These are phyloP conservation scores for Platichthys stellatus DNA, from an alignment of 2,113 vertebrate genomes.

Conservation along the genomic window DNA sequence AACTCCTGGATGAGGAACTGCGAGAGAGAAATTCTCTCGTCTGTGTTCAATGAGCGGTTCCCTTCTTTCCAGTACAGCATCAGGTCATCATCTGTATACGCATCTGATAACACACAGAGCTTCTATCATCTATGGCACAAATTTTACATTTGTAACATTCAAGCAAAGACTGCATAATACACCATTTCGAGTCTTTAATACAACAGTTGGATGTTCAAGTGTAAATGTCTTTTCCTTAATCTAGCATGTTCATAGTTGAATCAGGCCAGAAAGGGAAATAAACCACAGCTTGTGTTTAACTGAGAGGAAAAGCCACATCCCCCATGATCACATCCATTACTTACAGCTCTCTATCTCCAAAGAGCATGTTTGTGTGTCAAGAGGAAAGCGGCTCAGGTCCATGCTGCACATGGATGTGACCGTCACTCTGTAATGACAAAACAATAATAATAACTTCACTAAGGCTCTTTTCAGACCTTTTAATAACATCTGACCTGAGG, in stretches of 20 bases:
- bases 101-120: slow-evolving; percentile 79
- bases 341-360: slow-evolving; percentile 97
- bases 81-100: slow-evolving; percentile 95
- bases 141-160: too few species aligned
- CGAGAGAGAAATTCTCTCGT: slow-evolving; percentile 92
- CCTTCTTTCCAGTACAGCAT: slow-evolving; percentile 98
- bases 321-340: slow-evolving; percentile 56
- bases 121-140: not conserved
- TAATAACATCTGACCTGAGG: too few species aligned
- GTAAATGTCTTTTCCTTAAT: too few species aligned
- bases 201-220: too few species aligned
- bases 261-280: not conserved
- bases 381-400: slow-evolving; percentile 94
- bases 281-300: not conserved
- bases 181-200: too few species aligned
- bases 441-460: not conserved
- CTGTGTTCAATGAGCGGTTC: slow-evolving; percentile 91
- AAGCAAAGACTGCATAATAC: too few species aligned
- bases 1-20: slow-evolving; percentile 97
- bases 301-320: not conserved
- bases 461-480: too few species aligned
- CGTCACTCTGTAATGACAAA: slow-evolving; percentile 85
- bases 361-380: slow-evolving; percentile 94
- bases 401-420: slow-evolving; percentile 96
- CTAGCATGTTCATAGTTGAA: too few species aligned